Conservation (phyloP, 2,888 invertebrate genomes). For the Anaspis maculata region DNA sequence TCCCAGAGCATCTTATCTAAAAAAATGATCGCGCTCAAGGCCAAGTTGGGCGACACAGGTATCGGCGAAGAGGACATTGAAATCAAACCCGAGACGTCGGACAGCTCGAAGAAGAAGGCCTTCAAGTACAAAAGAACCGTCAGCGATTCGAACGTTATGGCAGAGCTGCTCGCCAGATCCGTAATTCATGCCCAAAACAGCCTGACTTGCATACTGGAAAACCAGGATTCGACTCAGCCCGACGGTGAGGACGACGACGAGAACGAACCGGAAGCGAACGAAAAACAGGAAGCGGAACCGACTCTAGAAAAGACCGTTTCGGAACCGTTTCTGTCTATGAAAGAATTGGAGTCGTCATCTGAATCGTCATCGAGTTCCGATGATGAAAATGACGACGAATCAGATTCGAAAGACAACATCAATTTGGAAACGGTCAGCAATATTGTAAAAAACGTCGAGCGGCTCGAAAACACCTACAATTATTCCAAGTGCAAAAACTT, state of each 20-base stretch:
- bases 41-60: slow-evolving; percentile 46
- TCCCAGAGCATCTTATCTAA: slow-evolving; percentile 54
- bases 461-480: slow-evolving; percentile 19
- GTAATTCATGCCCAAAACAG: slow-evolving; percentile 53
- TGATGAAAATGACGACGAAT: slow-evolving; percentile 32
- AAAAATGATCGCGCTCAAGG: slow-evolving; percentile 52
- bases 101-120: slow-evolving; percentile 43
- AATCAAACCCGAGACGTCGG: slow-evolving; percentile 42
- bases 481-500: slow-evolving; percentile 14
- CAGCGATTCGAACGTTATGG: slow-evolving; percentile 52
- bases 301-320: slow-evolving; percentile 24
- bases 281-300: slow-evolving; percentile 24
- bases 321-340: slow-evolving; percentile 16
- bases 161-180: slow-evolving; percentile 57
- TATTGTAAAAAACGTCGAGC: slow-evolving; percentile 47
- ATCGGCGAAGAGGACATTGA: slow-evolving; percentile 43
- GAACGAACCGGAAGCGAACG: slow-evolving; percentile 10
- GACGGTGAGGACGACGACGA: slow-evolving; percentile 36
- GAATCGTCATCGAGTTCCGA: slow-evolving; percentile 15
- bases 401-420: slow-evolving; percentile 33
- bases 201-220: slow-evolving; percentile 51
- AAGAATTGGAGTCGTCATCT: neutral
- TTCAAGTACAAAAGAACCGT: slow-evolving; percentile 40
- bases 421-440: slow-evolving; percentile 50
- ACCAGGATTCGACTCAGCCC: slow-evolving; percentile 36